Base-by-base conservation (phyloP, 2,113 vertebrate species). In the Anseranas semipalmata region DNA sequence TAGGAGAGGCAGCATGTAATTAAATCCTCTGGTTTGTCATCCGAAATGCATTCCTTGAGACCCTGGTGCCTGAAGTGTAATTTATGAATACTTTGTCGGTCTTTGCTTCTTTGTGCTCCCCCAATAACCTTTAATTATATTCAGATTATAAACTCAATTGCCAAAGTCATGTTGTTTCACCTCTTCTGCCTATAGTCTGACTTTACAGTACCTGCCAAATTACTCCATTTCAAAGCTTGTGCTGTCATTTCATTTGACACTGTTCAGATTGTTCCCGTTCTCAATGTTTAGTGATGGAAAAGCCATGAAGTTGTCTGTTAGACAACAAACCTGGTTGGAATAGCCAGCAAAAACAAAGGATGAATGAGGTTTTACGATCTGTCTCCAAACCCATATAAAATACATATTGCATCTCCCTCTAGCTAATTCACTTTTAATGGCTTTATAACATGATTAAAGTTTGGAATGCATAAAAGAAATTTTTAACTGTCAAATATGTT, bases 31-130 rank as follows among this genome's bases (percentile, higher is more conserved):
- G 35, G 24, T 85, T 78, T 88, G 86, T 87, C 60, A 82, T 88
- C 52, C 75, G 68, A 75, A 83, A 73, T 53, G n/a, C 62, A 55
- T 96, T 97, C 35, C n/a, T 86, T 66, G n/a, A 91, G 82, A 87
- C 62, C n/a, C 41, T 70, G 21, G 45, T 83, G 37, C 46, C 45
- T 90, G 62, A 88, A 52, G 15, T 92, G 70, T 84, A 15, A 10
- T 53, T 82, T 87, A 58, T 66, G 32, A 88, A 63, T 35, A 66
- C 24, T 73, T 88, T 66, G 86, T 67, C 18, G 3, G 52, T 92
- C 43, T 94, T 89, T 65, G 12, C n/a, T 87, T 87, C 80, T 74
- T 89, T 85, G 35, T 78, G 86, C 24, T 95, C 25, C n/a, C n/a
- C 20, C 65, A 78, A 3, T 72, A 92, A 56, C 45, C 74, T 82